Evolutionary conservation across 37 sponge, comb jelly and placozoan genomes (phyloP), one percentile per base, ranked within the genome.

Genomic region (Ephydatia muelleri): DNA sequence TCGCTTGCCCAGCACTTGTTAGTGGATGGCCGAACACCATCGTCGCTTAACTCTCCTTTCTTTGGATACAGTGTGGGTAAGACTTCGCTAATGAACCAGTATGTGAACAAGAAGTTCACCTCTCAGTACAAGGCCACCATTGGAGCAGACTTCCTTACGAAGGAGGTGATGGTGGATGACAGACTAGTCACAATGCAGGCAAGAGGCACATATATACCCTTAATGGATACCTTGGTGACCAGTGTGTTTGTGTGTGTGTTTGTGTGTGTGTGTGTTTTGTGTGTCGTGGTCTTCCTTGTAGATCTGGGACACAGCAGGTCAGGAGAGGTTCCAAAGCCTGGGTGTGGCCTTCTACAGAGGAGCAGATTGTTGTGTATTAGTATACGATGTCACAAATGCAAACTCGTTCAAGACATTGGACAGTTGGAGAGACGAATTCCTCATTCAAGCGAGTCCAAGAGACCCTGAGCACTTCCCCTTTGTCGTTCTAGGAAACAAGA

Each of bases 221-320:
- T 43, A 43, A 43, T 43, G 47, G 47, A n/a, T n/a, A n/a, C n/a
- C n/a, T n/a, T n/a, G n/a, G n/a, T n/a, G n/a, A n/a, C n/a, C n/a
- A n/a, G n/a, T n/a, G n/a, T n/a, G n/a, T n/a, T n/a, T n/a, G n/a
- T n/a, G n/a, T n/a, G n/a, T n/a, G n/a, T n/a, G n/a, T n/a, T n/a
- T n/a, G n/a, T n/a, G n/a, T n/a, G n/a, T n/a, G n/a, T n/a, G n/a
- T n/a, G n/a, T n/a, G n/a, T n/a, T n/a, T n/a, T n/a, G n/a, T 21
- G 19, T 57, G 57, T 57, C 19, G 16, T 57, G 57, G 19, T 21
- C 16, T 11, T 11, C 12, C 57, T 19, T 43, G n/a, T 43, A 97
- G 99, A 96, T 99, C 19, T 99, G 99, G 99, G 99, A 99, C 81
- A 99, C 99, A 79, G 99, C 99, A 49, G 99, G 99, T 33, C 99